Evolutionary conservation across 2,113 vertebrate genomes (phyloP).

Genomic region (Daboia siamensis): DNA sequence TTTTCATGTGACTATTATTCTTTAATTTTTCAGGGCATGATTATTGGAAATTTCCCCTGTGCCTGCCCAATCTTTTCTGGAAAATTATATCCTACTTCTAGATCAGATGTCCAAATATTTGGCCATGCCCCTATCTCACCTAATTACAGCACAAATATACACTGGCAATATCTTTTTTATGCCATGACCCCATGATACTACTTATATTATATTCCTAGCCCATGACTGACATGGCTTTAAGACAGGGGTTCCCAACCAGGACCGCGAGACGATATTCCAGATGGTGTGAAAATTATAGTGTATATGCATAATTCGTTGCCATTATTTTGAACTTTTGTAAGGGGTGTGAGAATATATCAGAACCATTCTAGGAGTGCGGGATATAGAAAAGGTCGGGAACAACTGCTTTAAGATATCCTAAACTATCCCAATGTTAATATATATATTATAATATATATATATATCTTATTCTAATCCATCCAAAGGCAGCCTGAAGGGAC

Average conservation of each 20-base stretch:
- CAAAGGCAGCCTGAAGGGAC: background rate
- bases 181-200: background rate
- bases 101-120: background rate
- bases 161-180: background rate
- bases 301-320: no score
- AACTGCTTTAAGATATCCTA: background rate
- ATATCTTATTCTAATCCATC: background rate
- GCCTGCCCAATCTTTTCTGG: background rate
- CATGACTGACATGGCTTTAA: background rate
- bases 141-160: background rate
- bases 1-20: background rate
- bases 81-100: background rate
- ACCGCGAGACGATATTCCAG: no score
- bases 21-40: background rate
- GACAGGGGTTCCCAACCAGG: background rate
- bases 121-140: background rate
- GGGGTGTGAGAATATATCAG: no score
- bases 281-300: no score
- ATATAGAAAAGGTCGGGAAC: no score
- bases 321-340: no score
- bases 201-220: background rate
- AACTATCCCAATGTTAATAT: background rate
- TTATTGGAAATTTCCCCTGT: background rate
- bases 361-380: no score
- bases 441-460: no score